Evolutionary conservation across 2,113 vertebrate genomes (phyloP).

Genomic region (Prochilodus magdalenae): DNA sequence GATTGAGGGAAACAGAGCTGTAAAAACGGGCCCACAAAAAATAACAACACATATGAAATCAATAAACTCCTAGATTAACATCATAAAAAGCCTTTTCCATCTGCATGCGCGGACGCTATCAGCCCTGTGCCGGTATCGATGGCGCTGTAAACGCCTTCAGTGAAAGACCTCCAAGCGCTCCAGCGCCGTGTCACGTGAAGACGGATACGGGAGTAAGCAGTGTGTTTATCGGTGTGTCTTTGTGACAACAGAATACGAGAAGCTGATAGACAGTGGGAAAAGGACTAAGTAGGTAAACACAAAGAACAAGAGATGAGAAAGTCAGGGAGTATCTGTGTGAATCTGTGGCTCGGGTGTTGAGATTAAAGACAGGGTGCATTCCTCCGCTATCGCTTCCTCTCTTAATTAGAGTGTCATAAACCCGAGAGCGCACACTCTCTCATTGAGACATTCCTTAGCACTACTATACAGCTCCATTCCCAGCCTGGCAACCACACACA

Average conservation of each 20-base stretch:
- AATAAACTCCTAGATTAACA: slow-evolving; percentile 48
- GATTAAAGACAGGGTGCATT: slow-evolving; percentile 52
- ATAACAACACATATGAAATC: slow-evolving; percentile 9
- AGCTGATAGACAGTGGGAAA: neutral
- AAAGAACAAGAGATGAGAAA: neutral
- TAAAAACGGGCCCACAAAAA: neutral
- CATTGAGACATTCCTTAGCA: slow-evolving; percentile 45
- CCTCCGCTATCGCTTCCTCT: slow-evolving; percentile 57
- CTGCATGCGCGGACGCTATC: slow-evolving; percentile 21
- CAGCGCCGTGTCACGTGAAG: slow-evolving; percentile 28
- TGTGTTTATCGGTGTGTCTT: slow-evolving; percentile 25
- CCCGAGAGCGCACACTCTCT: slow-evolving; percentile 6
- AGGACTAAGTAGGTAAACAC: slow-evolving; percentile 1
- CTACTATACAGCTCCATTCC: neutral
- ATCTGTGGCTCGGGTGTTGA: slow-evolving; percentile 31
- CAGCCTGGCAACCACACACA: slow-evolving; percentile 49
- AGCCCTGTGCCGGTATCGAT: slow-evolving; percentile 21
- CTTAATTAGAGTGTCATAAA: slow-evolving; percentile 53
- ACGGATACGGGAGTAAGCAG: neutral
- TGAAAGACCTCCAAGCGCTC: slow-evolving; percentile 44
- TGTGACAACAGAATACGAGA: slow-evolving; percentile 16
- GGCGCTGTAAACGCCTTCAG: slow-evolving; percentile 39
- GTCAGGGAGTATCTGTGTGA: neutral
- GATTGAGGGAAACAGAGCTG: slow-evolving; percentile 23
- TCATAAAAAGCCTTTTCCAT: slow-evolving; percentile 20